Percentiles rank a stretch among this genome's conserved stretches.
Evolutionary conservation across 1,140 invertebrate species (phyloP).

Genomic region (Sitobion miscanthi): DNA sequence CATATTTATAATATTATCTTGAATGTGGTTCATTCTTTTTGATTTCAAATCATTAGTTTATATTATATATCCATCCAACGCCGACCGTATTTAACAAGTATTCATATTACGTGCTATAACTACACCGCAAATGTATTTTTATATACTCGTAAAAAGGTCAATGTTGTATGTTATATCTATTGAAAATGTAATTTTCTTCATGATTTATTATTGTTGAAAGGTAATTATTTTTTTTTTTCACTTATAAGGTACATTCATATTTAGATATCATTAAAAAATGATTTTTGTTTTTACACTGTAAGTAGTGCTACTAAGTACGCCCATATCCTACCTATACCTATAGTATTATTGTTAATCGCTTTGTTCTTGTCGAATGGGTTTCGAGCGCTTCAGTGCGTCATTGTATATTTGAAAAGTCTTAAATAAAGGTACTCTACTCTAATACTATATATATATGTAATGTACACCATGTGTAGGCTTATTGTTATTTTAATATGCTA

Average conservation of each 20-base stretch:
- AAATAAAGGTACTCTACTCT: neutral
- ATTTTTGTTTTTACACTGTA: neutral
- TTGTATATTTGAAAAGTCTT: neutral
- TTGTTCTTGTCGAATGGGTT: neutral
- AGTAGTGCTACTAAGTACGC: neutral
- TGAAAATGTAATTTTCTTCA: neutral
- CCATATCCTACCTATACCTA: neutral
- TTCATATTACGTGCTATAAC: neutral
- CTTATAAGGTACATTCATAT: neutral
- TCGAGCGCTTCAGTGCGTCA: neutral
- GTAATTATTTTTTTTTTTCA: conserved; percentile 9
- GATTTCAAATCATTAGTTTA: neutral
- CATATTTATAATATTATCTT: neutral
- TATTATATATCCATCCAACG: neutral
- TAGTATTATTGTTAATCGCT: neutral
- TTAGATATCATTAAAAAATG: neutral
- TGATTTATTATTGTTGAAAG: neutral
- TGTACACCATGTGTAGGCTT: neutral
- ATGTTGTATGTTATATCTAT: neutral
- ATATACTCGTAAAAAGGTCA: neutral
- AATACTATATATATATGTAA: neutral
- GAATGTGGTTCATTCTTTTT: conserved; percentile 3
- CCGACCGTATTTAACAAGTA: neutral
- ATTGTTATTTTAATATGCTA: neutral
- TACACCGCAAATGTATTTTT: neutral